Evolutionary conservation across 2,113 vertebrate species (phyloP).

Genomic region (Hystrix cristata): DNA sequence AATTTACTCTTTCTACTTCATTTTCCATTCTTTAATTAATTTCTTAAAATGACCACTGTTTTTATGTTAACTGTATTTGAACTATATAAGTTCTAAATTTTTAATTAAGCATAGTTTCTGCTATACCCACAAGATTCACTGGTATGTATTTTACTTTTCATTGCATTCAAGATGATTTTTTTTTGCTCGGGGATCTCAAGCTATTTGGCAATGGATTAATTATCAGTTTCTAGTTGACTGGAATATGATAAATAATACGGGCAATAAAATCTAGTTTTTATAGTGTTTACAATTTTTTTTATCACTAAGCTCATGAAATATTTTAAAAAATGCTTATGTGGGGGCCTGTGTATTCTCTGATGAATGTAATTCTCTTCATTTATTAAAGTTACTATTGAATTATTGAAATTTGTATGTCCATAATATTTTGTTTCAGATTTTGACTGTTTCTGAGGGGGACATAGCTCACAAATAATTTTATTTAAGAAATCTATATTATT

Average conservation of each 20-base stretch:
- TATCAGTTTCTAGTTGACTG: neutral
- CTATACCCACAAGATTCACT: neutral
- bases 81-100: neutral
- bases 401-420: neutral
- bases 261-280: neutral
- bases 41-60: conserved; percentile 19
- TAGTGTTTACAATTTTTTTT: neutral
- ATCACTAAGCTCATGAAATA: neutral
- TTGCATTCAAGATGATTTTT: neutral
- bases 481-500: neutral
- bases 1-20: neutral
- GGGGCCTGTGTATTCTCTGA: neutral
- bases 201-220: neutral
- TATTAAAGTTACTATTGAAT: neutral
- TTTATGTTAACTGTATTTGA: neutral
- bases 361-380: neutral
- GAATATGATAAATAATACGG: neutral
- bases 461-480: neutral
- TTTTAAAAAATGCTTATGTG: neutral
- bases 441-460: neutral
- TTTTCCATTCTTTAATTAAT: neutral
- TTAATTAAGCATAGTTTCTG: neutral
- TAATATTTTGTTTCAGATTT: neutral
- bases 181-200: neutral
- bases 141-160: neutral